Percentiles rank a stretch among this genome's conserved stretches.
Conservation (phyloP, 2,113 vertebrate species). For the Zosterops hypoxanthus region DNA sequence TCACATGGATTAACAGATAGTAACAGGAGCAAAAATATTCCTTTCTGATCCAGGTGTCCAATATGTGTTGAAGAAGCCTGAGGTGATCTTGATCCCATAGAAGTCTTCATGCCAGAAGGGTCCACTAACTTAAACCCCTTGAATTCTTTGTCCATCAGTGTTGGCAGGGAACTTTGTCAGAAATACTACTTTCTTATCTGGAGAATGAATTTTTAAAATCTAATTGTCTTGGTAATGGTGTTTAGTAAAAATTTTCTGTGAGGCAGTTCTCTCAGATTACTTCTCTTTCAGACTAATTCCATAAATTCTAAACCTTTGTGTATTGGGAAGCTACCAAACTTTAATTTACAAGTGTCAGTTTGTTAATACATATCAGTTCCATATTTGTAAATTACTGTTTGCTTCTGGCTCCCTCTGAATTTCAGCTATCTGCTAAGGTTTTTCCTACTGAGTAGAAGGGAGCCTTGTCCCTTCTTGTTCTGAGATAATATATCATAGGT, state of each 20-base stretch:
- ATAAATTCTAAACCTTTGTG: not conserved
- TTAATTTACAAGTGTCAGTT: not conserved
- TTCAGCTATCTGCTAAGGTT: not conserved
- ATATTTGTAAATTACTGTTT: not conserved
- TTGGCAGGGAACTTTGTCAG: not conserved
- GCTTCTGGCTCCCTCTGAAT: not conserved
- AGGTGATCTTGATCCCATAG: not conserved
- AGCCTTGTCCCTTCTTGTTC: not conserved
- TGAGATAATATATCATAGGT: not conserved
- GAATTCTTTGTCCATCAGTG: not conserved
- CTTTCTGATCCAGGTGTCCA: not conserved
- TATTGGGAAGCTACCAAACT: not conserved
- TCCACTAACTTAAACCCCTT: not conserved
- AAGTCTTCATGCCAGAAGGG: not conserved
- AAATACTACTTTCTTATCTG: not conserved
- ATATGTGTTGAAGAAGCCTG: not conserved
- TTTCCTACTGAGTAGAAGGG: not conserved
- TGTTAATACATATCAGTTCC: not conserved
- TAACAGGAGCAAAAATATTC: not conserved
- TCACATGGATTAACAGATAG: not conserved
- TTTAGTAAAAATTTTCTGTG: not conserved
- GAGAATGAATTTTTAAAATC: not conserved
- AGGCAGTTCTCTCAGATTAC: not conserved
- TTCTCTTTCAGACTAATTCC: not conserved
- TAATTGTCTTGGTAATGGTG: not conserved